phyloP scores from a whole-genome alignment of 64 coral and sea anemone species.

The Trachythela sp. region DNA sequence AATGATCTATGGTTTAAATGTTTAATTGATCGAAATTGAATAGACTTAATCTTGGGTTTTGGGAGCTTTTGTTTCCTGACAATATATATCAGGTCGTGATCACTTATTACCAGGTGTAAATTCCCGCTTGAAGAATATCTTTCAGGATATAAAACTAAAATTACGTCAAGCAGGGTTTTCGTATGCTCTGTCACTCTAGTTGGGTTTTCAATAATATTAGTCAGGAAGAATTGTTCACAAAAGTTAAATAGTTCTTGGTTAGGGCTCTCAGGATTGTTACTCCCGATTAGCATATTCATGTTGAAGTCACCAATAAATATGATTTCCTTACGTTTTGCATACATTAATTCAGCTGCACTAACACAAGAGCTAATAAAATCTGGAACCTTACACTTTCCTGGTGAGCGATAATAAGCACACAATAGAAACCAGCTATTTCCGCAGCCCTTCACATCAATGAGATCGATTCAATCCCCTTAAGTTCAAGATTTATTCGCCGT shows the following conservation, averaged over 20 bases:
- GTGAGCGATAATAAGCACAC: constrained; percentile 46
- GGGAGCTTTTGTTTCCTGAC: too few relatives aligned
- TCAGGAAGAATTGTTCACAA: constrained; percentile 54
- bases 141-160: too few relatives aligned
- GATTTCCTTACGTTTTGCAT: constrained; percentile 58
- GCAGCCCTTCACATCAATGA: constrained; percentile 48
- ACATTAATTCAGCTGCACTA: constrained; percentile 53
- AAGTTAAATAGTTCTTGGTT: constrained; percentile 35
- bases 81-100: too few relatives aligned
- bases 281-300: constrained; percentile 41
- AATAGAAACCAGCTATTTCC: constrained; percentile 42
- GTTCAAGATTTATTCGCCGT: constrained; percentile 40
- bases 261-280: constrained; percentile 30
- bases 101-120: too few relatives aligned
- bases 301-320: constrained; percentile 73
- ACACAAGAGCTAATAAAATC: constrained; percentile 43
- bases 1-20: too few relatives aligned
- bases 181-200: constrained; percentile 42
- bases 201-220: constrained; percentile 49
- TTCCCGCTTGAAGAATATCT: too few relatives aligned
- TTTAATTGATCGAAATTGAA: too few relatives aligned
- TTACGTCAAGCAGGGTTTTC: constrained; percentile 36
- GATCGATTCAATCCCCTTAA: constrained; percentile 44
- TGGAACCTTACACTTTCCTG: constrained; percentile 48
- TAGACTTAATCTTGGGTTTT: too few relatives aligned